Base-by-base conservation (phyloP, 2,888 invertebrate species). In the Caenorhabditis wallacei region DNA sequence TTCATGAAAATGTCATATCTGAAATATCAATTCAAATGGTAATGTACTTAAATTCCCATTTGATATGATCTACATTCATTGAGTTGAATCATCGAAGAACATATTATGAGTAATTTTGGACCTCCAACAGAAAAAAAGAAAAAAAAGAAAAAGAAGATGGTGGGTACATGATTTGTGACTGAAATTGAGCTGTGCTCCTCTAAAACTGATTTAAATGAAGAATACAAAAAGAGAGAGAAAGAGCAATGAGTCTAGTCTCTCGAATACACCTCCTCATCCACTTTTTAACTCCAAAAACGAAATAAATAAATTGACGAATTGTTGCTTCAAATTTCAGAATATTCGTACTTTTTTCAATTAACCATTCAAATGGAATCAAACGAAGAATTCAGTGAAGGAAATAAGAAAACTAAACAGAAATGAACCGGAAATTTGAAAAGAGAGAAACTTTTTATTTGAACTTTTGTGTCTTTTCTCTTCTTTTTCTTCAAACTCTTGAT, bases 381-480 rank as follows among this genome's bases (percentile, higher is more conserved):
- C 18, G 43, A 70, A 71, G 53, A 61, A 30, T 35, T 35, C 63
- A 24, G 5, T 43, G 24, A 20, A 48, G 18, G 18, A 4, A 18
- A n/a, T 2, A n/a, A 3, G 46, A 48, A 48, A 48, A 48, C 46
- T 48, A 18, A 13, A 13, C n/a, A 48, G n/a, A n/a, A 48, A 48
- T 48, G 46, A 18, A 63, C 63, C 72, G 72, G 72, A 72, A 72
- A 72, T 72, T 72, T 72, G 63, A 57, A 69, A 26, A 46, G 54
- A 35, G 24, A 46, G 56, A 66, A 66, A 74, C 64, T 64, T 30
- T 63, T 37, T 48, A 53, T 18, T 66, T 53, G 35, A 53, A 53
- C 66, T 66, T 66, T 66, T 66, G 53, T 66, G 53, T 46, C 22
- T 59, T 48, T 63, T 8, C 18, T 46, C 16, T 30, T 13, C 22